Conservation (phyloP, 2,113 vertebrate species). For the Mugil cephalus region DNA sequence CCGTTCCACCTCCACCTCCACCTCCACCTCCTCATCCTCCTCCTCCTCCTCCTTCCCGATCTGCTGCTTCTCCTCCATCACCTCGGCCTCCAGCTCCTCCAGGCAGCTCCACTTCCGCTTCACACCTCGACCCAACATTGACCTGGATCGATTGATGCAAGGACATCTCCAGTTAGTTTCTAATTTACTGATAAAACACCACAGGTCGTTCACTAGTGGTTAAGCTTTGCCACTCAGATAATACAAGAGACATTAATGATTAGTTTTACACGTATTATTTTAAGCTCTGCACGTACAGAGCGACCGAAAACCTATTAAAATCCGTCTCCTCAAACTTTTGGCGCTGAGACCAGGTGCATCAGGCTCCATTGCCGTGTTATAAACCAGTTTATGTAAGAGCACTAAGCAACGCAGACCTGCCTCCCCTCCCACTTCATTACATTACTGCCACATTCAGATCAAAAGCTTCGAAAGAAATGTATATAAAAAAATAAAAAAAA, state of each 20-base stretch:
- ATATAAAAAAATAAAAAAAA: no score
- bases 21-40: conserved; percentile 87
- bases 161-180: not conserved
- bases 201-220: no score
- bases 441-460: no score
- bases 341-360: not conserved
- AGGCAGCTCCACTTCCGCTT: conserved; percentile 89
- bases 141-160: conserved; percentile 65
- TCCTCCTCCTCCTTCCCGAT: not conserved
- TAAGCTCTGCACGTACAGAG: no score
- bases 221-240: no score
- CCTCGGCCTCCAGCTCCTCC: conserved; percentile 86
- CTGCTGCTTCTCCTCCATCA: conserved; percentile 78
- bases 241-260: no score
- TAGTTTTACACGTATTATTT: no score
- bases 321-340: no score
- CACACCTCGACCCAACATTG: conserved; percentile 91
- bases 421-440: no score
- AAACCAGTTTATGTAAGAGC: conserved; percentile 58
- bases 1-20: conserved; percentile 65
- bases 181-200: not conserved
- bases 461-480: no score
- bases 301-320: no score
- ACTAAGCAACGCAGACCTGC: not conserved
- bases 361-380: conserved; percentile 9